Evolutionary conservation across 2,113 vertebrate species (phyloP).

Genomic region (Atlantisia rogersi): DNA sequence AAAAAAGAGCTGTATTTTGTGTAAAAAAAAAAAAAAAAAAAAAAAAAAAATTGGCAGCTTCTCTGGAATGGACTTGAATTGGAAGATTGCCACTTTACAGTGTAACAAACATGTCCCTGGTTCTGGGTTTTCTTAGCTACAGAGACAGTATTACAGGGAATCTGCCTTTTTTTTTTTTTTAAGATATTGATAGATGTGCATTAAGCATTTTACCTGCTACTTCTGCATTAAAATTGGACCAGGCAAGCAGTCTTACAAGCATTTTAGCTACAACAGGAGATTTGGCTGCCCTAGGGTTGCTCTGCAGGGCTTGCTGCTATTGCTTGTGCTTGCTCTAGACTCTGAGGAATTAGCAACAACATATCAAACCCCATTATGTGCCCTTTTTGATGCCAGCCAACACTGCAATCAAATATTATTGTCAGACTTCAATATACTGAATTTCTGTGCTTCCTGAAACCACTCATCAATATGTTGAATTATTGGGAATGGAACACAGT

Average conservation of each 20-base stretch:
- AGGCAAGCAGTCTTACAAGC: background rate
- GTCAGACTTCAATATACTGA: background rate
- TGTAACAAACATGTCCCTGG: background rate
- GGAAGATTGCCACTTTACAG: background rate
- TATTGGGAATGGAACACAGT: background rate
- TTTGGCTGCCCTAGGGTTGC: background rate
- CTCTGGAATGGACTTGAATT: background rate
- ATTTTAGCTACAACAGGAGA: background rate
- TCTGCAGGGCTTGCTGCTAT: background rate
- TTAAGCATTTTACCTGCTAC: background rate
- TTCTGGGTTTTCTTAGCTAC: background rate
- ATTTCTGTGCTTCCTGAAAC: background rate
- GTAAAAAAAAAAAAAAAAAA: background rate
- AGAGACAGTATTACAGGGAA: background rate
- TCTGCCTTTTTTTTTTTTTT: background rate
- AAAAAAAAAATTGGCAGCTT: background rate
- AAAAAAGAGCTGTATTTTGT: background rate
- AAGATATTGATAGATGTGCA: background rate
- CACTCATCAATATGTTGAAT: background rate
- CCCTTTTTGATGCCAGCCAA: background rate
- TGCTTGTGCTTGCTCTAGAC: background rate
- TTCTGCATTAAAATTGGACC: background rate
- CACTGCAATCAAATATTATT: background rate
- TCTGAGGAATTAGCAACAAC: background rate
- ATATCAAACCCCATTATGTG: background rate